Evolutionary conservation across 2,113 vertebrate species (phyloP), one percentile per base, ranked within the genome.

Genomic region (Synodontis membranacea): DNA sequence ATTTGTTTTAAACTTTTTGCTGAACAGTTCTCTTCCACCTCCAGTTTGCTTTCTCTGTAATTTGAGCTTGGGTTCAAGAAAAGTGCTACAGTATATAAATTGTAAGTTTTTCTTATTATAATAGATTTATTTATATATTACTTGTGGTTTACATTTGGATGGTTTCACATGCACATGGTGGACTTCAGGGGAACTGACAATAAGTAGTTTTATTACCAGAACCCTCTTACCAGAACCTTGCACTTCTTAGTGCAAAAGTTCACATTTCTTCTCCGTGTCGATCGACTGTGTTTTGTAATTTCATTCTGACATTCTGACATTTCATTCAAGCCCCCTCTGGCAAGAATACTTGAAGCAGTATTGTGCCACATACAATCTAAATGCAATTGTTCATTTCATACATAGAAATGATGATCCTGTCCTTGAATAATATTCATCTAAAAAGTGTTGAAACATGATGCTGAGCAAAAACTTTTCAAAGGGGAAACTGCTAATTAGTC

Each of bases 401-500:
- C 54, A 72, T 56, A 78, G 19, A 42, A 84, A 39, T 80, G 42
- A 60, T 50, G 79, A 82, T 84, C 48, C 83, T 37, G 56, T 52
- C 76, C 78, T 85, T 56, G 70, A 84, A 81, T 72, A 64, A 46
- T 48, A 78, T 66, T 37, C 31, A 75, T 80, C 34, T 62, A 66
- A 68, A 23, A 68, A 46, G 15, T 74, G 83, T 83, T 83, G 28
- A 83, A 5, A 0, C 21, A 82, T 76, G 66, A 85, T 87, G 86
- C 83, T 86, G 84, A 88, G 64, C 70, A 56, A 28, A 48, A 21
- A 60, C 56, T 66, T 86, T 86, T 85, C 31, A 58, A 72, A 79
- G 5, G 37, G 60, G 79, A 87, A 86, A 70, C 80, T 85, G 83
- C 39, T 87, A 88, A 88, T 88, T 88, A 86, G 82, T 46, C 80